Base-by-base conservation (phyloP, 2,113 vertebrate genomes). In the Megaptera novaeangliae region DNA sequence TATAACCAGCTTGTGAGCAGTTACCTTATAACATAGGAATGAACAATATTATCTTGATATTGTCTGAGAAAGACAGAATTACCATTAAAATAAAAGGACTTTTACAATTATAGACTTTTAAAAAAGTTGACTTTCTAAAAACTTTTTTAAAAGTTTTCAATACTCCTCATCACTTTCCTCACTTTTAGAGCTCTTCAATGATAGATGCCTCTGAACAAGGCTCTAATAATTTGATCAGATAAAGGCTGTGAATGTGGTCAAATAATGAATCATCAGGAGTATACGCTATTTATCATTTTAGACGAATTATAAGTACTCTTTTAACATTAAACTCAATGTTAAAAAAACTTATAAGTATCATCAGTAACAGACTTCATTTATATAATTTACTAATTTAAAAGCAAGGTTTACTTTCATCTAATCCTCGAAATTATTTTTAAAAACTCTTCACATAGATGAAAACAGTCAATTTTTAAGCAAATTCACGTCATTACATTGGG, bases 61-160 rank as follows among this genome's bases (percentile, higher is more conserved):
- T 82, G 92, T 95, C 97, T 97, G 94, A 97, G 82, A 97, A 98
- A 82, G 6, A 85, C 89, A 97, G 94, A 97, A 96, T 91, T 97
- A 92, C 13, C 91, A 18, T 83, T 97, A 86, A 98, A 97, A 97
- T 80, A 55, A 92, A 96, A 97, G 25, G 8, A 5, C 52, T 97
- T 98, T 97, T 71, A 83, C 85, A 97, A 97, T 68, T 97, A 0
- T 46, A 93, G 36, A 95, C 49, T 46, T 88, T 34, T 74, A 92
- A 66, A 49, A 95, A 97, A 96, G 97, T 36, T 89, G 91, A 97
- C 29, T 91, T 95, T 59, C 46, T 27, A n/a, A 69, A 85, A 63
- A 64, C 36, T 83, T 92, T 90, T 25, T 68, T 14, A 44, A 91
- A 93, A 66, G 52, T 96, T 96, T 69, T 71, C 84, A 66, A 95